Conservation (phyloP, 2,113 vertebrate species). For the Calidris pygmaea region DNA sequence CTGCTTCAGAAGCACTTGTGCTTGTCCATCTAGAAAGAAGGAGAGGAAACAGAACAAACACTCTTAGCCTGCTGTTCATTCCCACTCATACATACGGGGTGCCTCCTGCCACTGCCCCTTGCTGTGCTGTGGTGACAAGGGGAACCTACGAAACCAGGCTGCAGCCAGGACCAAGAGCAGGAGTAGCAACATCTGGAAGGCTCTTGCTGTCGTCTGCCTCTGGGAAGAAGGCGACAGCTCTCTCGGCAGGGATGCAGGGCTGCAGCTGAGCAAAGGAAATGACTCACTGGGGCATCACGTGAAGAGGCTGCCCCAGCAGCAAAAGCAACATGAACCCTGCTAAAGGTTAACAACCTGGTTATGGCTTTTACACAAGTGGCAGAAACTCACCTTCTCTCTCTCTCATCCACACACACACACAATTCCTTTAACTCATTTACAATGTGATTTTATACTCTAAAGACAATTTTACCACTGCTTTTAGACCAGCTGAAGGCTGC, state of each 20-base stretch:
- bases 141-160: neutral
- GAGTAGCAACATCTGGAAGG: neutral
- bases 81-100: accelerated
- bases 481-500: neutral
- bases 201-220: neutral
- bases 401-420: too few relatives aligned
- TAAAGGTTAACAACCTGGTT: neutral
- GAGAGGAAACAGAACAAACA: neutral
- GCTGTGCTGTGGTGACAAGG: neutral
- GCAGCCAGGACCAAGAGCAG: neutral
- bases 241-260: neutral
- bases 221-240: neutral
- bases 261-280: neutral
- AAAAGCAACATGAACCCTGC: neutral
- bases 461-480: neutral
- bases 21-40: conserved; percentile 12
- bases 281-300: neutral
- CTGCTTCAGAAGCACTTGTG: neutral
- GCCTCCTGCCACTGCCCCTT: neutral
- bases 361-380: neutral
- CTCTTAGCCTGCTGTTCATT: neutral
- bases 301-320: neutral
- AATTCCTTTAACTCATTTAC: neutral
- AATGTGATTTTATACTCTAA: neutral
- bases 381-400: neutral